These are phyloP conservation scores for Nephrotoma appendiculata DNA, from an alignment of 2,888 invertebrate genomes.

Conservation along the genomic window DNA sequence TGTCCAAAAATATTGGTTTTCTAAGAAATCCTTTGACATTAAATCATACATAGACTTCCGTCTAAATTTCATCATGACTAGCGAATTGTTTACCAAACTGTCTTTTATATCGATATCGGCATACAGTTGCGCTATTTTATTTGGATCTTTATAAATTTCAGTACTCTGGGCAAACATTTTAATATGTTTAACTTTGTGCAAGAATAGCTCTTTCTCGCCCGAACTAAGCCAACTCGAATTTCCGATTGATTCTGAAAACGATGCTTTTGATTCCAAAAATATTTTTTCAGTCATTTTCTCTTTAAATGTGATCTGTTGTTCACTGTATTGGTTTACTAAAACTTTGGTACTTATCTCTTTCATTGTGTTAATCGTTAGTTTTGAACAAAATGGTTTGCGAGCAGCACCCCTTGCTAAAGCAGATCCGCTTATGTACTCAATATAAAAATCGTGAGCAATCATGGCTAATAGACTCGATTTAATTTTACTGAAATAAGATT, in stretches of 20 bases:
- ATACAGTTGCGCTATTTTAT: neutral
- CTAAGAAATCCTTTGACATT: neutral
- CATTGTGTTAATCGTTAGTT: neutral
- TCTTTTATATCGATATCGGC: neutral
- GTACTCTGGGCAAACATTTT: neutral
- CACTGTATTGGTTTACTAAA: neutral
- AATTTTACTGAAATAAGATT: neutral
- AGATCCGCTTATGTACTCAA: neutral
- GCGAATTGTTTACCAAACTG: neutral
- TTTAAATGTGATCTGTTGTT: neutral
- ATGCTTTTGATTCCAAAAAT: neutral
- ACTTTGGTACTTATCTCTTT: neutral
- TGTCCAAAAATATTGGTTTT: slow-evolving; percentile 1
- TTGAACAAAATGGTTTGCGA: neutral
- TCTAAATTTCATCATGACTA: neutral
- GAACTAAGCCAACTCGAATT: neutral
- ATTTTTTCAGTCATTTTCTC: neutral
- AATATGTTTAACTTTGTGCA: neutral
- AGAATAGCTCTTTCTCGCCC: neutral
- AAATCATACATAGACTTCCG: neutral
- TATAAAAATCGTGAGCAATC: neutral
- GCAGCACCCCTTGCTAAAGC: neutral
- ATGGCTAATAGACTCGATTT: neutral
- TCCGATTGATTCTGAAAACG: neutral
- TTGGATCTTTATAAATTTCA: neutral